These are phyloP conservation scores for Dryomyza anilis DNA, from an alignment of 2,888 invertebrate species.

Conservation along the genomic window DNA sequence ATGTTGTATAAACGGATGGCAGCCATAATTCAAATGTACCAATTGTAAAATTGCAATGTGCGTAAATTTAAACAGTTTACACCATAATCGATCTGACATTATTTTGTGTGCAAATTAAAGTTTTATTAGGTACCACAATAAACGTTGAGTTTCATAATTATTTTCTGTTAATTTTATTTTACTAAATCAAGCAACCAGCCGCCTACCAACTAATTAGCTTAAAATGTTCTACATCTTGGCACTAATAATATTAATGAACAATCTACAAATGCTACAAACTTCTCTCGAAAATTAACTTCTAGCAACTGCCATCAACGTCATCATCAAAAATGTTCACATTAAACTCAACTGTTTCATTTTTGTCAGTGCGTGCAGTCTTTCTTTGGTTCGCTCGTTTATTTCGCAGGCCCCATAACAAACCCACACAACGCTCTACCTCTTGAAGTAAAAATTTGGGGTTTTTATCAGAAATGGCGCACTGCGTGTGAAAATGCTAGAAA, in stretches of 20 bases:
- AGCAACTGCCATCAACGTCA: conserved; percentile 12
- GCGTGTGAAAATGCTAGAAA: conserved; percentile 7
- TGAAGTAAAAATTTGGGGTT: background rate
- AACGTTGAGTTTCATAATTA: too few species aligned
- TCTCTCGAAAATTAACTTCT: conserved; percentile 5
- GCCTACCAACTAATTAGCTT: background rate
- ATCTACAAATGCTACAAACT: conserved; percentile 2
- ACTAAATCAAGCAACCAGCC: background rate
- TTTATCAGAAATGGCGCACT: conserved; percentile 3
- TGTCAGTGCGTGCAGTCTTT: too few species aligned
- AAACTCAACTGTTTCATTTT: conserved; percentile 33
- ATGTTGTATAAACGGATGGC: too few species aligned
- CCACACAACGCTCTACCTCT: too few species aligned
- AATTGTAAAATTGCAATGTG: too few species aligned
- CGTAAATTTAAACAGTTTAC: too few species aligned
- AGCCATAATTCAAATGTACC: too few species aligned
- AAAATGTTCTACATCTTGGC: background rate
- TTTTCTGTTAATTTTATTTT: too few species aligned
- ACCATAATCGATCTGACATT: too few species aligned
- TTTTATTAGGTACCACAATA: too few species aligned
- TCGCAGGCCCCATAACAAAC: background rate
- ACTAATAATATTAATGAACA: conserved; percentile 16
- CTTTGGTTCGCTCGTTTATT: too few species aligned
- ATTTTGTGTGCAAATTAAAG: too few species aligned
- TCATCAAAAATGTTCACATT: conserved; percentile 22